phyloP scores from a whole-genome alignment of 2,888 invertebrate genomes.

The Caenorhabditis doughertyi region DNA sequence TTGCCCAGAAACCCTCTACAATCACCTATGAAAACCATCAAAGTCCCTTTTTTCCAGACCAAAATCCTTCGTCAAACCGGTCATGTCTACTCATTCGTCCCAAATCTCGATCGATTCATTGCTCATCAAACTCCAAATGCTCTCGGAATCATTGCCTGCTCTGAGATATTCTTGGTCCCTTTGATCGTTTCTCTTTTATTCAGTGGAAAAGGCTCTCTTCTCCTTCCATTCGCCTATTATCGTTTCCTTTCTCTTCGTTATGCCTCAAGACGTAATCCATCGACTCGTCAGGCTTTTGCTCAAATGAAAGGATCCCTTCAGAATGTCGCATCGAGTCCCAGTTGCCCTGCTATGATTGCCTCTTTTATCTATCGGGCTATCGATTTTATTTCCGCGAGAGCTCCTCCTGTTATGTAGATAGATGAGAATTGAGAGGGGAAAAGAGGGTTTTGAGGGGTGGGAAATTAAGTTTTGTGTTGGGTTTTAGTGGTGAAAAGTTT shows the following conservation, averaged over 20 bases:
- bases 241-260: slow-evolving; percentile 95
- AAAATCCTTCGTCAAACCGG: slow-evolving; percentile 64
- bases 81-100: slow-evolving; percentile 53
- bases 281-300: slow-evolving; percentile 87
- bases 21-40: no score
- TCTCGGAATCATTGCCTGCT: slow-evolving; percentile 90
- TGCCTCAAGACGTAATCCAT: slow-evolving; percentile 94
- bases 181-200: slow-evolving; percentile 85
- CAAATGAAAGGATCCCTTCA: slow-evolving; percentile 90
- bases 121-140: slow-evolving; percentile 73
- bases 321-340: slow-evolving; percentile 87
- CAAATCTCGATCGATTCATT: slow-evolving; percentile 62
- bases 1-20: no score
- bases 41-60: slow-evolving; percentile 84
- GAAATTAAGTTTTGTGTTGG: no score
- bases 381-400: slow-evolving; percentile 88
- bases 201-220: slow-evolving; percentile 92
- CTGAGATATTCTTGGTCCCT: slow-evolving; percentile 90
- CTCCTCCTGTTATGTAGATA: slow-evolving; percentile 86
- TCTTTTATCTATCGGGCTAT: slow-evolving; percentile 87
- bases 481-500: no score
- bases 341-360: slow-evolving; percentile 87
- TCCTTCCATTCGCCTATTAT: slow-evolving; percentile 97
- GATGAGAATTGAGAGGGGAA: not conserved
- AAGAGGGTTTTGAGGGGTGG: no score